These are phyloP conservation scores for Malachius bipustulatus DNA, from an alignment of 2,888 invertebrate species.

Conservation along the genomic window DNA sequence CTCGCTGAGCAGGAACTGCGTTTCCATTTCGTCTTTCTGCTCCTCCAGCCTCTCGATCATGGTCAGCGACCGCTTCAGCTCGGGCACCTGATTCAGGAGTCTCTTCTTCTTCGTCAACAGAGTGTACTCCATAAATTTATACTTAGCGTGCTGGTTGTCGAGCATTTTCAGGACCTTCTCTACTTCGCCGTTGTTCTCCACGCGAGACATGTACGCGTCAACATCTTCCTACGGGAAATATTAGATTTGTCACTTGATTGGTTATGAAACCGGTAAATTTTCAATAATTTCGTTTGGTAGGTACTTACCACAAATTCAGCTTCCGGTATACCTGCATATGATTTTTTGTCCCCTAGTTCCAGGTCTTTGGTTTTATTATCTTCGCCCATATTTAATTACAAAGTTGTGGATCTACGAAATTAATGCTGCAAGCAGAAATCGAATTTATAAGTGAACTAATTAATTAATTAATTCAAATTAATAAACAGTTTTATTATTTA, in stretches of 20 bases:
- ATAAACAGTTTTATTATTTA: too few relatives aligned
- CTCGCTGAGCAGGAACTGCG: slow-evolving; percentile 85
- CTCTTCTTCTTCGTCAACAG: slow-evolving; percentile 75
- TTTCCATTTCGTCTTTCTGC: slow-evolving; percentile 70
- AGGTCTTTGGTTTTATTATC: neutral
- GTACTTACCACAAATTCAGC: slow-evolving; percentile 73
- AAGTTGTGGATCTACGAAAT: too few relatives aligned
- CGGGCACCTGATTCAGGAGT: slow-evolving; percentile 87
- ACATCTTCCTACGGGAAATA: slow-evolving; percentile 86
- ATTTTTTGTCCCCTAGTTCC: slow-evolving; percentile 39
- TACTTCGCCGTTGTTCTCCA: slow-evolving; percentile 71
- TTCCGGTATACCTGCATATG: slow-evolving; percentile 78
- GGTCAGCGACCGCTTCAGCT: slow-evolving; percentile 78
- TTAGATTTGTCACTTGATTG: too few relatives aligned
- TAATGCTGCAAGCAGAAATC: too few relatives aligned
- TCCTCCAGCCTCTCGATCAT: slow-evolving; percentile 82
- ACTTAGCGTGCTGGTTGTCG: slow-evolving; percentile 91
- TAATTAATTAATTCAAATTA: too few relatives aligned
- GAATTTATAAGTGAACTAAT: too few relatives aligned
- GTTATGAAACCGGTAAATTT: slow-evolving; percentile 18
- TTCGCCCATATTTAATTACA: neutral
- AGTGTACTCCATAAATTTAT: slow-evolving; percentile 94
- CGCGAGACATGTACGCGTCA: slow-evolving; percentile 76
- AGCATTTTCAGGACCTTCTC: slow-evolving; percentile 76
- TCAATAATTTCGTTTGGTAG: neutral